These are phyloP conservation scores for Lutraria rhynchaena DNA, from an alignment of 1,140 invertebrate genomes.

Conservation along the genomic window DNA sequence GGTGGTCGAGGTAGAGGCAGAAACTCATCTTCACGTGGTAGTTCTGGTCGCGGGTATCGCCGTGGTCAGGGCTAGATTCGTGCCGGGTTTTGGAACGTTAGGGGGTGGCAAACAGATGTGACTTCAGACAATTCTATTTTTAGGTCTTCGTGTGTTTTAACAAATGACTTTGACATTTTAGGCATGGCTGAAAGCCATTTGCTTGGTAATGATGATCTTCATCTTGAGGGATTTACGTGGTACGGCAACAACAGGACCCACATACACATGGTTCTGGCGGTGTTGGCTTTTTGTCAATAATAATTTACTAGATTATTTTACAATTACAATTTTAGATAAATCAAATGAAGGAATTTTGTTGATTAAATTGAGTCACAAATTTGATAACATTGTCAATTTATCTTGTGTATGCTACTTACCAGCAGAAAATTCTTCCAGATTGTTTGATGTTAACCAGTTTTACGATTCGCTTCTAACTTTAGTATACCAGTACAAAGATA, in stretches of 20 bases:
- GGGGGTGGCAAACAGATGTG: conserved; percentile 15
- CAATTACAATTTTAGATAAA: conserved; percentile 26
- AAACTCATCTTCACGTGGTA: not conserved
- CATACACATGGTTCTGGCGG: conserved; percentile 32
- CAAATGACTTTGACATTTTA: conserved; percentile 24
- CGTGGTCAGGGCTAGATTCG: conserved; percentile 5
- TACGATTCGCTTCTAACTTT: conserved; percentile 16
- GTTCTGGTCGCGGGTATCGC: not conserved
- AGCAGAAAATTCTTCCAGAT: conserved; percentile 30
- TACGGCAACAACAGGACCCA: conserved; percentile 16
- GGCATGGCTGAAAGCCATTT: conserved; percentile 37
- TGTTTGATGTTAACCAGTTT: conserved; percentile 22
- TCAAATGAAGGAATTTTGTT: conserved; percentile 38
- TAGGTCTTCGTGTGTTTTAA: conserved; percentile 31
- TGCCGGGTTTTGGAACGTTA: conserved; percentile 41
- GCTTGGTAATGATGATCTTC: conserved; percentile 3
- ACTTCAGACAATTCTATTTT: conserved; percentile 35
- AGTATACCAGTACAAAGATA: conserved; percentile 31
- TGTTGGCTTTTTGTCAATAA: conserved; percentile 31
- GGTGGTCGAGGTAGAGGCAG: not conserved
- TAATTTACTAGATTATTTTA: not conserved
- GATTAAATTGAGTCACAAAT: conserved; percentile 26
- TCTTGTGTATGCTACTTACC: conserved; percentile 49
- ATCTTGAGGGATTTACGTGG: conserved; percentile 24
- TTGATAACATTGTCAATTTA: not conserved